Evolutionary conservation across 1,140 invertebrate genomes (phyloP).

Genomic region (Aphaenogaster floridana): DNA sequence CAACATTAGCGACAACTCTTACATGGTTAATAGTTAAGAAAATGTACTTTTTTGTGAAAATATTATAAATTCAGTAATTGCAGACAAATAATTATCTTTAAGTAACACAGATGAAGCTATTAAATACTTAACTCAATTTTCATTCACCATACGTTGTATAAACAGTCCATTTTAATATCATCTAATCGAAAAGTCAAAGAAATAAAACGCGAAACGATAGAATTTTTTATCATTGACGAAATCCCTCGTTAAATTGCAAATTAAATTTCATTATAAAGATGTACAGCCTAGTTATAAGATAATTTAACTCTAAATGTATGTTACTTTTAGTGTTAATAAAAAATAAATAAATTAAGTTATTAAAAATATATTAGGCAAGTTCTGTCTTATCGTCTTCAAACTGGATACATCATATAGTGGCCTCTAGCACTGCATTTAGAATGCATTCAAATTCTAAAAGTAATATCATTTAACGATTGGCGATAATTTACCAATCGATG

Average conservation of each 20-base stretch:
- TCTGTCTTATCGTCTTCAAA: not conserved
- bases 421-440: not conserved
- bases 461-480: not conserved
- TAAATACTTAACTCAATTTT: not conserved
- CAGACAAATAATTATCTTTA: not conserved
- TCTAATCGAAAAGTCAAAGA: not conserved
- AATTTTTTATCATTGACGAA: not conserved
- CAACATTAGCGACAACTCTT: not conserved
- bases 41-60: not conserved
- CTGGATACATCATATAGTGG: not conserved
- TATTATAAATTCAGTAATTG: not conserved
- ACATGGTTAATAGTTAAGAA: not conserved
- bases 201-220: not conserved
- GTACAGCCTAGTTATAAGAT: not conserved
- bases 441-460: not conserved
- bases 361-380: not conserved
- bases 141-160: not conserved
- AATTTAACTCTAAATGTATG: not conserved
- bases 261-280: not conserved
- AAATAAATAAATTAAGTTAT: not conserved
- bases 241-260: not conserved
- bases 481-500: slow-evolving; percentile 36
- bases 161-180: not conserved
- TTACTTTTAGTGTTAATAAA: not conserved
- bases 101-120: not conserved